A percentile compares a stretch with the other conserved stretches of the same genome.
These are phyloP conservation scores for Allobates femoralis DNA, from an alignment of 2,797 vertebrate species.

Conservation along the genomic window DNA sequence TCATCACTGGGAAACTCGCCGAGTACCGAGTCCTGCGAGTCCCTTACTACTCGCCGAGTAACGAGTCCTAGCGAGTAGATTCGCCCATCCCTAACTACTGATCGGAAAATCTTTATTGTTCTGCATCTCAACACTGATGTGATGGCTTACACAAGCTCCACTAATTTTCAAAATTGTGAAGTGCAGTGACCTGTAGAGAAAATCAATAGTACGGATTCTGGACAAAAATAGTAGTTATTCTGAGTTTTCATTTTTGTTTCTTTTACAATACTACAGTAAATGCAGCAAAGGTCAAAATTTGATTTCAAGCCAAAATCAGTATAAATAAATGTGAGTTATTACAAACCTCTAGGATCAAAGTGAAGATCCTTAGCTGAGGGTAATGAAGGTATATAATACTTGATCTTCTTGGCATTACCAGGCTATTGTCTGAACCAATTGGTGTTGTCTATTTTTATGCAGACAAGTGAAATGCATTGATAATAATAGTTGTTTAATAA, in stretches of 20 bases:
- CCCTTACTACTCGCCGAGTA: no score
- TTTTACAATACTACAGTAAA: not conserved
- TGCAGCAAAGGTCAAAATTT: not conserved
- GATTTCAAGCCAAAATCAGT: no score
- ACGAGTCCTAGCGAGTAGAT: no score
- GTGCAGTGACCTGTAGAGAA: not conserved
- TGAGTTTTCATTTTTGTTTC: not conserved
- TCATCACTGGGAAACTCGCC: no score
- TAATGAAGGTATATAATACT: not conserved
- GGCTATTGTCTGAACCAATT: constrained; percentile 70
- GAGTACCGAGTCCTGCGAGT: no score
- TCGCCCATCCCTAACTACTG: no score
- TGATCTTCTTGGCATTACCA: constrained; percentile 49
- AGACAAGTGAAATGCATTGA: constrained; percentile 64
- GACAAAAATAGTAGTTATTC: not conserved
- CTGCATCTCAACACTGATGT: not conserved
- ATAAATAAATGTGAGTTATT: no score
- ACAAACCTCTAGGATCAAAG: no score
- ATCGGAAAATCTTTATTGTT: not conserved
- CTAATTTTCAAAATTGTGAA: not conserved
- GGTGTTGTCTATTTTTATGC: constrained; percentile 69
- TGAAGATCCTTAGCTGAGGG: no score
- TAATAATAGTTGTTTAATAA: constrained; percentile 70
- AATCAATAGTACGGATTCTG: not conserved
- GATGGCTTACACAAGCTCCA: not conserved